Percentiles rank a stretch among this genome's conserved stretches.
Evolutionary conservation across 2,113 vertebrate genomes (phyloP).

Genomic region (Myotis lucifugus): DNA sequence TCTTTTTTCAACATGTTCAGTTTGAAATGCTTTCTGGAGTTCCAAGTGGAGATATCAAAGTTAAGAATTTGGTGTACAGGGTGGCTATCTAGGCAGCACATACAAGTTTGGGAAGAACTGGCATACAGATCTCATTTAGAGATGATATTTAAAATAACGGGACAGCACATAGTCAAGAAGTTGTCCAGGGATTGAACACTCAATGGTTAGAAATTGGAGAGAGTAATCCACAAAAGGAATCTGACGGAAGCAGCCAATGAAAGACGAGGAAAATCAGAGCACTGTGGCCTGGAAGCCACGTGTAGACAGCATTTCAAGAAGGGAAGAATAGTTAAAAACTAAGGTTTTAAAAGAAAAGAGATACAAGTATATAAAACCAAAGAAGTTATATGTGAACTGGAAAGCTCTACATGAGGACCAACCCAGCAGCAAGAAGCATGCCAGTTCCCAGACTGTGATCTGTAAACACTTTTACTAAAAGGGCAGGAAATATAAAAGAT

Average conservation of each 20-base stretch:
- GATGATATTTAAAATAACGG: background rate
- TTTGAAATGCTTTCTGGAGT: conserved; percentile 14
- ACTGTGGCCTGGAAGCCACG: background rate
- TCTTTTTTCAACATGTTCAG: background rate
- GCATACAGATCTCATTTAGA: background rate
- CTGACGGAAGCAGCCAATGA: background rate
- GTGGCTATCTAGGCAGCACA: background rate
- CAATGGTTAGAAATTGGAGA: background rate
- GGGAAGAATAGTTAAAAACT: background rate
- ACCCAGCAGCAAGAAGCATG: background rate
- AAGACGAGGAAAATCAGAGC: background rate
- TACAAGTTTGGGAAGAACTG: background rate
- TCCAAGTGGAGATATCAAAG: background rate
- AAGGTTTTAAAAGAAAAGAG: background rate
- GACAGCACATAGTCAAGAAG: background rate
- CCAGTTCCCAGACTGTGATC: background rate
- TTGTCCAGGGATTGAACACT: background rate
- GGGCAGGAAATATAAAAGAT: background rate
- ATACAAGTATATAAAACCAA: background rate
- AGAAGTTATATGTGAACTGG: background rate
- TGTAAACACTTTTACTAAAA: background rate
- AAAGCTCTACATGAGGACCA: background rate
- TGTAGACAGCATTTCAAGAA: background rate
- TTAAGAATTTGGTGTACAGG: background rate
- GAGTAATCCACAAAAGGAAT: background rate